A percentile compares a stretch with the other conserved stretches of the same genome.
Conservation (phyloP, 2,797 vertebrate genomes). For the Poecilia velifera region DNA sequence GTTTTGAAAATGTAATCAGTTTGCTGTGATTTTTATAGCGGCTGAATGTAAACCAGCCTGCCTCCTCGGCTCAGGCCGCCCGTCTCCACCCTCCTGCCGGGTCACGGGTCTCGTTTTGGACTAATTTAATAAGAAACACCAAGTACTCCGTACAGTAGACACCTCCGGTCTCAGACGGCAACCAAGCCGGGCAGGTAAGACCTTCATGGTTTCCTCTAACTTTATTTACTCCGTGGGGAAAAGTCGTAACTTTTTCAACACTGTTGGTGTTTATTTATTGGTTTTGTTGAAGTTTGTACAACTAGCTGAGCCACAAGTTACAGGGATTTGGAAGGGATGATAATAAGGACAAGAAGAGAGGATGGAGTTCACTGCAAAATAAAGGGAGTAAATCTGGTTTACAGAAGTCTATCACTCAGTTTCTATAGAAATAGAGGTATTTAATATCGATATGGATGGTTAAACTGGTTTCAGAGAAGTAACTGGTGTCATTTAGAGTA, state of each 20-base stretch:
- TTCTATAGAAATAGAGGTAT: not conserved
- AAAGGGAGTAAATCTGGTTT: not conserved
- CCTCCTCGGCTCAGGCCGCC: conserved; percentile 49
- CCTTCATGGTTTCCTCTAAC: not conserved
- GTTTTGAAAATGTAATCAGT: not conserved
- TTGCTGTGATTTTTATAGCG: conserved; percentile 34
- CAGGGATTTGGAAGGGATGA: not conserved
- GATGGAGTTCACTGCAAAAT: not conserved
- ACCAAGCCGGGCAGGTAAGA: conserved; percentile 12
- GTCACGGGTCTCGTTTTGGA: conserved; percentile 25
- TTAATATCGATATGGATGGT: not conserved
- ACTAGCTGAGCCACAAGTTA: not conserved
- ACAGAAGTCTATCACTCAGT: not conserved
- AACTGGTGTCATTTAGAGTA: not conserved
- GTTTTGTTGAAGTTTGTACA: not conserved
- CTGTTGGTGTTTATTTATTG: not conserved
- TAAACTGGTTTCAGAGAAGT: not conserved
- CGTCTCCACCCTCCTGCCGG: conserved; percentile 28
- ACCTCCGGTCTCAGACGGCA: conserved; percentile 11
- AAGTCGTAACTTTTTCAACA: not conserved
- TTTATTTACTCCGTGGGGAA: not conserved
- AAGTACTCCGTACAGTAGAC: conserved; percentile 14
- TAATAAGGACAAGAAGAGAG: not conserved
- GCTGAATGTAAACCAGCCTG: conserved; percentile 43
- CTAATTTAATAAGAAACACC: conserved; percentile 54